Conservation (phyloP, 1,140 invertebrate species). For the Nasonia vitripennis region DNA sequence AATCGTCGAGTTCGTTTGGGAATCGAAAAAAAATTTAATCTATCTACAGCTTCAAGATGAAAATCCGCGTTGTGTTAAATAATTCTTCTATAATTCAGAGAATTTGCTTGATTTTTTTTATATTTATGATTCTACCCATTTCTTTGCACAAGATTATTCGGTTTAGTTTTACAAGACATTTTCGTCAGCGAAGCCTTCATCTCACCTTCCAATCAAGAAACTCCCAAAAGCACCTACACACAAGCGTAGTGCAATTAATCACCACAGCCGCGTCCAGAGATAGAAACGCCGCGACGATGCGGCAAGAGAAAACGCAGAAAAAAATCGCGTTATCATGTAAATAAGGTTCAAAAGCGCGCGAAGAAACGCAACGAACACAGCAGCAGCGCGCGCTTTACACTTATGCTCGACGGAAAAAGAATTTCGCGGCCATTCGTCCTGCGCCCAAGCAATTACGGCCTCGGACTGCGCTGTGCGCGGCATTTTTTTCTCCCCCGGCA, state of each 20-base stretch:
- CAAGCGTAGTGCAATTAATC: no score
- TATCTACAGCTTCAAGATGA: no score
- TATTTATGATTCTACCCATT: no score
- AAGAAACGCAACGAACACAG: no score
- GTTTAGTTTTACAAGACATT: no score
- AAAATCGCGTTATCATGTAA: background rate
- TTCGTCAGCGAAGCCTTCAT: background rate
- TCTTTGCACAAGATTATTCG: no score
- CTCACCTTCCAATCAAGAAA: background rate
- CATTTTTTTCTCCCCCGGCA: background rate
- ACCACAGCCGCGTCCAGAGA: no score
- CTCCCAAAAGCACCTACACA: background rate
- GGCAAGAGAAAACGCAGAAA: background rate
- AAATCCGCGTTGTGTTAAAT: no score
- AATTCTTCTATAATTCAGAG: no score
- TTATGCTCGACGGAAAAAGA: background rate
- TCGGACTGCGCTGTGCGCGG: background rate
- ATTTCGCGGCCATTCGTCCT: conserved; percentile 32
- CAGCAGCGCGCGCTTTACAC: background rate
- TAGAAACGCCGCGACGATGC: no score
- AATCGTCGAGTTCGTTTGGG: background rate
- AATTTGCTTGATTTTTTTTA: no score
- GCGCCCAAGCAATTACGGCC: conserved; percentile 39
- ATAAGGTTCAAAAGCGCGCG: background rate
- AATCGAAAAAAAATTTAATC: no score